Conservation (phyloP, 2,113 vertebrate species). For the Martes martes region DNA sequence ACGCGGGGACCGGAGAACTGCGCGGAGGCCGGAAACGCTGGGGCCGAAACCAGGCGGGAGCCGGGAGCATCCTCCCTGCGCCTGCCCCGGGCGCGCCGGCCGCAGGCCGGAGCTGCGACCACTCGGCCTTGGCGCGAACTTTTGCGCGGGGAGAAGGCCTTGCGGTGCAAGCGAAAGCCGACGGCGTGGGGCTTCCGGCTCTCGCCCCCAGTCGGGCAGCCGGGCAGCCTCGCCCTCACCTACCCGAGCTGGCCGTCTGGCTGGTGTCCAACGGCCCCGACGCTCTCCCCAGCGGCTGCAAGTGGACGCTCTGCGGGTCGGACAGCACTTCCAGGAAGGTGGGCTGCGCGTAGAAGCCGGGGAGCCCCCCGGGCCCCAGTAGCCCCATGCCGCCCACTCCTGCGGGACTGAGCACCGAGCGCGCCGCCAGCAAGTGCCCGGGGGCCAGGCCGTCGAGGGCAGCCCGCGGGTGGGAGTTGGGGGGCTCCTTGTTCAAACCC, state of each 20-base stretch:
- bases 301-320: conserved; percentile 91
- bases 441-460: conserved; percentile 88
- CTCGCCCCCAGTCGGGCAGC: not conserved
- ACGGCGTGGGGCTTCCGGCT: not conserved
- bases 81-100: not conserved
- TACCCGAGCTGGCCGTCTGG: conserved; percentile 97
- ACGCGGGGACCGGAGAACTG: not conserved
- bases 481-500: conserved; percentile 96
- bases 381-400: conserved; percentile 94
- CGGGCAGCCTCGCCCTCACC: conserved; percentile 63
- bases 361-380: conserved; percentile 91
- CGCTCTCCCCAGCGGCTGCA: conserved; percentile 89
- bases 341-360: conserved; percentile 95
- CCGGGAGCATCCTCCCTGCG: not conserved
- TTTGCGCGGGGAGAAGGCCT: conserved; percentile 36
- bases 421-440: conserved; percentile 92
- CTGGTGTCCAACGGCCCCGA: conserved; percentile 88
- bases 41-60: not conserved
- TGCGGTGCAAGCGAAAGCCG: not conserved
- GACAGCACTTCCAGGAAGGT: conserved; percentile 95
- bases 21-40: not conserved
- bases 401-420: conserved; percentile 91
- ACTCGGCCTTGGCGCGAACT: conserved; percentile 50
- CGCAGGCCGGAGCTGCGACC: not conserved
- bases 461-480: conserved; percentile 85